Base-by-base conservation (phyloP, 2,797 vertebrate species). In the Helarctos malayanus region DNA sequence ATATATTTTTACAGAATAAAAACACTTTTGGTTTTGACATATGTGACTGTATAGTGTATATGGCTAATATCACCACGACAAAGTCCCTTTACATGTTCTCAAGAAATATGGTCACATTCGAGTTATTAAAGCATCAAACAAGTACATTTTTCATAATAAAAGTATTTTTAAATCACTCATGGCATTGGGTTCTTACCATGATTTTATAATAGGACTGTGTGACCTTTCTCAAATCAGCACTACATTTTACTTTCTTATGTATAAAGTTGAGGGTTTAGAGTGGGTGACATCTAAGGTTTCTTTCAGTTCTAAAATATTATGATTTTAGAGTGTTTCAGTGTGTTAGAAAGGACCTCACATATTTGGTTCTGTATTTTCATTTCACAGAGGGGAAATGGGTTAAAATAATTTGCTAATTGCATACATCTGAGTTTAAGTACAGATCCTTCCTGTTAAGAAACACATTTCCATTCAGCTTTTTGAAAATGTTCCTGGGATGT, bases 321-420 rank as follows among this genome's bases (percentile, higher is more conserved):
- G 16, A 73, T 63, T 71, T 56, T 59, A 47, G 16, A 84, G 12
- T 56, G 12, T 56, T 92, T 81, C 38, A 57, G 7, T 57, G n/a
- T 15, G 2, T 35, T 95, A 82, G 27, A 90, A 96, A 96, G 5
- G 9, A 52, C 86, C 35, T 38, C 7, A 27, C 10, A n/a, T 47
- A 54, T 94, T 95, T 79, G 81, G 59, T 63, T 87, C n/a, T 68
- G 0, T 79, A 35, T 71, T 93, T 95, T 95, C 29, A 63, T 56
- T 97, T 94, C 45, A 91, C 12, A 82, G 27, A 87, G n/a, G 16
- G 35, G 23, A 91, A 85, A 49, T 76, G n/a, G 25, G 16, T 94
- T 93, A 75, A 94, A 87, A 61, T 91, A 81, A 89, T 68, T 81
- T 49, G 41, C 32, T 71, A 81, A 15, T 73, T 88, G 8, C 11